phyloP scores from a whole-genome alignment of 35 echinoderm and acorn worm genomes.

The Patiria miniata region DNA sequence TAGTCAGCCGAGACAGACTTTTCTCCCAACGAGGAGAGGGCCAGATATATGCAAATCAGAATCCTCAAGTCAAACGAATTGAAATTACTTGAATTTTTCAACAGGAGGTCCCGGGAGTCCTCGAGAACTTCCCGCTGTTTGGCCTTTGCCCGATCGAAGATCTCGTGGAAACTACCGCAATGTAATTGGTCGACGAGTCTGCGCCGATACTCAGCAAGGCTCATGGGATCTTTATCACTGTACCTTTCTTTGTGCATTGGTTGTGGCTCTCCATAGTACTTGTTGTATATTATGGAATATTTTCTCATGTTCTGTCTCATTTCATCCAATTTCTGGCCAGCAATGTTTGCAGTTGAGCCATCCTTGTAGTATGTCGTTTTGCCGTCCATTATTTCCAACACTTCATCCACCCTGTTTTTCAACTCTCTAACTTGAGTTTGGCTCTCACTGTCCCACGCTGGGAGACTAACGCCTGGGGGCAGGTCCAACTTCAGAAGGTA shows the following conservation, averaged over 20 bases:
- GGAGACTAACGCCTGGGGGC: background rate
- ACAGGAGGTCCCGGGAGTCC: background rate
- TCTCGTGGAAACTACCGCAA: background rate
- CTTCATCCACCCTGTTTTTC: background rate
- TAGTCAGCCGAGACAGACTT: background rate
- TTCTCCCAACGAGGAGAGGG: constrained; percentile 11
- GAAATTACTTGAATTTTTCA: background rate
- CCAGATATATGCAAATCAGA: background rate
- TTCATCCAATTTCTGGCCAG: background rate
- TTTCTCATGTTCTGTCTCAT: background rate
- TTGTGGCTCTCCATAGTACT: background rate
- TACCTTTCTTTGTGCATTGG: background rate
- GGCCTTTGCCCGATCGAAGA: background rate
- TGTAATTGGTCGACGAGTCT: background rate
- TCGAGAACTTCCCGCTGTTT: background rate
- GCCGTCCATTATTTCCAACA: background rate
- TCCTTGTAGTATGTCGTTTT: constrained; percentile 15
- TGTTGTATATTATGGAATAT: background rate
- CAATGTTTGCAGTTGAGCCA: background rate
- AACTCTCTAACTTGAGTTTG: background rate
- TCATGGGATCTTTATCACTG: background rate
- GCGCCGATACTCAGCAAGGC: background rate
- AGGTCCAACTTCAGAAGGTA: background rate
- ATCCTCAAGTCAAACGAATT: constrained; percentile 15
- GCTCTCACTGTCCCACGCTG: too few relatives aligned